Conservation (phyloP, 1,140 invertebrate genomes). For the fruit fly (Drosophila melanogaster) region Release_6_plus_ISO1_MT NT_033779.5:19860001-19860500, state of each 20-base stretch:
- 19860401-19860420: slow-evolving; percentile 78
- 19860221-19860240: slow-evolving; percentile 83
- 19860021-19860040: slow-evolving; percentile 75
- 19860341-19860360: slow-evolving; percentile 54
- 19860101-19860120: slow-evolving; percentile 1
- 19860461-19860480: slow-evolving; percentile 21
- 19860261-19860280: slow-evolving; percentile 63
- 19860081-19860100: slow-evolving; percentile 10
- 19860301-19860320: slow-evolving; percentile 31
- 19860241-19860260: slow-evolving; percentile 62
- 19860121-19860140: slow-evolving; percentile 38
- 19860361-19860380: slow-evolving; percentile 58
- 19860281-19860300: slow-evolving; percentile 80
- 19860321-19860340: slow-evolving; percentile 16
- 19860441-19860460: slow-evolving; percentile 80
- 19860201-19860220: slow-evolving; percentile 83
- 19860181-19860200: slow-evolving; percentile 71
- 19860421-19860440: slow-evolving; percentile 72
- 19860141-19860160: slow-evolving; percentile 80
- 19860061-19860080: slow-evolving; percentile 10
- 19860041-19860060: slow-evolving; percentile 49
- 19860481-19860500: slow-evolving; percentile 18
- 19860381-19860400: slow-evolving; percentile 22
- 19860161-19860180: slow-evolving; percentile 69
- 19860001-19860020: slow-evolving; percentile 79